Conservation (phyloP, 2,797 vertebrate genomes). For the Falco cherrug region DNA sequence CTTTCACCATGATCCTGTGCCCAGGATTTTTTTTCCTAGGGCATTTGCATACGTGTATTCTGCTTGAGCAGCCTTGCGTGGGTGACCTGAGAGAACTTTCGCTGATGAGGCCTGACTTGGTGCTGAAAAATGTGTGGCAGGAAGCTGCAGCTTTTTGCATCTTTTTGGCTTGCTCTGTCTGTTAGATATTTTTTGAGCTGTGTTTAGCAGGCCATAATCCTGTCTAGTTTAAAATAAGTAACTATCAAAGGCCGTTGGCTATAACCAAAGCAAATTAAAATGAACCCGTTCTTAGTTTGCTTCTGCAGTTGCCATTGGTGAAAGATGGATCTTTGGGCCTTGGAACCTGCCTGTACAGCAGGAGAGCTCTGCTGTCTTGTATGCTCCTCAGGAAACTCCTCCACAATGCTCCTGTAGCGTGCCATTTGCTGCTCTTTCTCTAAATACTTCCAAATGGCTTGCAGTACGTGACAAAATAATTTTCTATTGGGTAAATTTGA, state of each 20-base stretch:
- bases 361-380: not conserved
- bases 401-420: not conserved
- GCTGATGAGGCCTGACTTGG: not conserved
- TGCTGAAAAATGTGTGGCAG: not conserved
- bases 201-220: not conserved
- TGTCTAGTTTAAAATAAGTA: not conserved
- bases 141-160: constrained; percentile 27
- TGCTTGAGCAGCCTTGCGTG: not conserved
- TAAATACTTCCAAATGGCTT: not conserved
- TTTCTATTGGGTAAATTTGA: not conserved
- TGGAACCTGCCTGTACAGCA: not conserved
- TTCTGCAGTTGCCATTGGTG: not conserved
- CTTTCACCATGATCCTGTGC: not conserved
- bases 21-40: not conserved
- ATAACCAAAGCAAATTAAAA: not conserved
- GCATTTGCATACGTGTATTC: not conserved
- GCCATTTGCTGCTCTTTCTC: not conserved
- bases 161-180: not conserved
- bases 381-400: not conserved
- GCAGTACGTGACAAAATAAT: not conserved
- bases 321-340: not conserved
- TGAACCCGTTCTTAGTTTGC: not conserved
- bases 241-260: not conserved
- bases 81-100: constrained; percentile 27
- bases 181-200: not conserved